Evolutionary conservation across 2,113 vertebrate species (phyloP), one percentile per base, ranked within the genome.

Genomic region (Sylvilagus bachmani): DNA sequence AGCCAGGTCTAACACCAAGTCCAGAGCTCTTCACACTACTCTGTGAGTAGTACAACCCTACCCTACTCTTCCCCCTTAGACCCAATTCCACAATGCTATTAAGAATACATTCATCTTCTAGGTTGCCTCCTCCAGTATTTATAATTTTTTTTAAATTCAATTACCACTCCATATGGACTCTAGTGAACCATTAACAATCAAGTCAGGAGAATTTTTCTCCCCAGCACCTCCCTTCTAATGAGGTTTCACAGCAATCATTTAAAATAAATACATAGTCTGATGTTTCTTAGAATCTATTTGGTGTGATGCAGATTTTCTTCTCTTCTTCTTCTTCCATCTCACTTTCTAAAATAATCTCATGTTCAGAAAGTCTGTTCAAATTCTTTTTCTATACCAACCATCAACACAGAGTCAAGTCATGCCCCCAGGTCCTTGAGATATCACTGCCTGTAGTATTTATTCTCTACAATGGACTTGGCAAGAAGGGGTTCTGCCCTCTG

Each of bases 231-330:
- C 69, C 89, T 87, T 81, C n/a, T 67, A 93, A 89, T 93, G 90
- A 93, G 53, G 58, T 80, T 96, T 93, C 94, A 67, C 36, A 86
- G 10, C 33, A 62, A 29, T 80, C 77, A 80, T 92, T 90, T 93
- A 93, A 96, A 97, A 87, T 81, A 92, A 92, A 70, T 44, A 51
- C 22, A 91, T 22, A 92, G 66, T 71, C 89, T 92, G 85, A 75
- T 55, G n/a, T 66, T 73, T 11, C 31, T 93, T 92, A 71, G 71
- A 89, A 61, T 11, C 75, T 96, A 67, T 36, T 80, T 95, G 61
- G 38, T 84, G 11, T 92, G 61, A 75, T 80, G 3, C 8, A 90
- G 24, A 62, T 36, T 90, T 86, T 82, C 64, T 96, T 70, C 33
- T 89, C 44, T 64, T 94, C 89, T 74, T 75, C 29, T 71, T 87